Conservation (phyloP, 2,888 invertebrate genomes). For the Drosophila niveifrons region DNA sequence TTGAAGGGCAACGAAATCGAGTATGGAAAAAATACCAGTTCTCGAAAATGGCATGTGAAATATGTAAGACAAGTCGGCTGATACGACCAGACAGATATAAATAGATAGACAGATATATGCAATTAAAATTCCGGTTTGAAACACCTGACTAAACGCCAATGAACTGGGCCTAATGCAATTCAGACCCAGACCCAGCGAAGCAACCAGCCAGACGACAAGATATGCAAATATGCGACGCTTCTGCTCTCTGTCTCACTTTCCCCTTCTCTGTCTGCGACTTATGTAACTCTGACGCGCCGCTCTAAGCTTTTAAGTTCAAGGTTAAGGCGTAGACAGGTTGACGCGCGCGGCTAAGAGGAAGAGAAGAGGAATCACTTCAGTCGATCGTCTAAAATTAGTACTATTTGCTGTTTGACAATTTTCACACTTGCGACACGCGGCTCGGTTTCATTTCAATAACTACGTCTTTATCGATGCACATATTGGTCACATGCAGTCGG, state of each 20-base stretch:
- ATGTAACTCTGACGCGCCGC: conserved; percentile 35
- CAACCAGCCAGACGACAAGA: conserved; percentile 20
- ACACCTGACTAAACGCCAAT: conserved; percentile 64
- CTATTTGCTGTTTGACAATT: conserved; percentile 37
- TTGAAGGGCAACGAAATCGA: conserved; percentile 20
- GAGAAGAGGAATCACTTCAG: conserved; percentile 7
- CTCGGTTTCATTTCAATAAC: conserved; percentile 40
- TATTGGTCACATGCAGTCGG: conserved; percentile 56
- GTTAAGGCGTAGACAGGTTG: conserved; percentile 37
- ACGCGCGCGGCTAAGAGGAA: background rate
- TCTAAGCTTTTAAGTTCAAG: conserved; percentile 64
- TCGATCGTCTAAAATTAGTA: conserved; percentile 51
- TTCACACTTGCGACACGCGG: conserved; percentile 44
- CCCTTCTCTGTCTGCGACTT: conserved; percentile 33
- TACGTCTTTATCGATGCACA: conserved; percentile 45
- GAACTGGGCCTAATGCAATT: conserved; percentile 54
- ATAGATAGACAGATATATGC: conserved; percentile 26
- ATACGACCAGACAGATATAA: conserved; percentile 63
- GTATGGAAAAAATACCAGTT: conserved; percentile 38
- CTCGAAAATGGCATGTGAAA: conserved; percentile 41
- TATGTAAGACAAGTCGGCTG: conserved; percentile 63
- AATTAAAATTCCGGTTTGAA: conserved; percentile 65
- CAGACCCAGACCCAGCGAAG: conserved; percentile 18
- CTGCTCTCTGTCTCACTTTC: conserved; percentile 3
- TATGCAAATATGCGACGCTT: conserved; percentile 56